Evolutionary conservation across 1,140 invertebrate genomes (phyloP).

Genomic region (Matsumurasca onukii): DNA sequence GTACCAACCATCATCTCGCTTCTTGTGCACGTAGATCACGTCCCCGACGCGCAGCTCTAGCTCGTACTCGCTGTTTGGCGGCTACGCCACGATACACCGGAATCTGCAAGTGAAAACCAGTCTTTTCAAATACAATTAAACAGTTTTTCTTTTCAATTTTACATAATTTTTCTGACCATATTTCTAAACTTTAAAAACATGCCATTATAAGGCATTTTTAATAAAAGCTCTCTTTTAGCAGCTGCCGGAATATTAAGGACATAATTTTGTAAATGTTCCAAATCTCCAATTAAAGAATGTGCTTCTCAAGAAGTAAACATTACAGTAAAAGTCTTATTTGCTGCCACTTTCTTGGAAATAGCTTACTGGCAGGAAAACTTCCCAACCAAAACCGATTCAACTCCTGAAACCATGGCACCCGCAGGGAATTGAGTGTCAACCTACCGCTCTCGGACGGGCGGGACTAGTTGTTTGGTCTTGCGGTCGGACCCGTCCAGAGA

Average conservation of each 20-base stretch:
- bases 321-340: no score
- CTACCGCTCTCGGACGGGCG: slow-evolving; percentile 61
- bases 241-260: no score
- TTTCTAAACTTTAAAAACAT: not conserved
- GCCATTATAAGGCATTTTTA: no score
- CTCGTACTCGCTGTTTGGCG: slow-evolving; percentile 92
- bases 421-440: no score
- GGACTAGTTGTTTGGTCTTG: slow-evolving; percentile 49
- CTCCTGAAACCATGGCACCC: no score
- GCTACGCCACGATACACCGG: slow-evolving; percentile 90
- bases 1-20: slow-evolving; percentile 77
- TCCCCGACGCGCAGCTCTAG: slow-evolving; percentile 89
- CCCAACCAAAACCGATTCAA: no score
- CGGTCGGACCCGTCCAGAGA: slow-evolving; percentile 61
- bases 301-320: no score
- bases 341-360: no score
- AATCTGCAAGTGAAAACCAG: slow-evolving; percentile 56
- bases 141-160: not conserved
- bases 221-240: no score
- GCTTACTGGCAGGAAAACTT: no score
- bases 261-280: no score
- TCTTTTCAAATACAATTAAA: not conserved
- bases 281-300: no score
- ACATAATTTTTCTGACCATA: slow-evolving; percentile 23
- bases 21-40: slow-evolving; percentile 88